Evolutionary conservation across 2,113 vertebrate genomes (phyloP), one percentile per base, ranked within the genome.

Genomic region (Silurus meridionalis): DNA sequence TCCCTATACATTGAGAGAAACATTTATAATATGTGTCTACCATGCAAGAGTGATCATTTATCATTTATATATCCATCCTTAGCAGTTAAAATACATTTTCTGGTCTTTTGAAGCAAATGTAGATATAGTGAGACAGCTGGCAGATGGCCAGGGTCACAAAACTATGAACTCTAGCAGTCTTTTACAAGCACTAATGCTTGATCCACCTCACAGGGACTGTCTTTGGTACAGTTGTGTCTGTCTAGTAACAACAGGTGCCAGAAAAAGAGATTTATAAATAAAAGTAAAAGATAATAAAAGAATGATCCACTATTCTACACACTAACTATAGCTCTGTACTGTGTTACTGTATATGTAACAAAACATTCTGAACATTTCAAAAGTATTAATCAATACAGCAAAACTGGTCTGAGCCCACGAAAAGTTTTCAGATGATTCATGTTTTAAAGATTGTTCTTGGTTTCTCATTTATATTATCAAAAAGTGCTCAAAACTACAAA

Each of bases 201-300:
- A 80, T 46, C 8, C 5, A 46, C 61, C 6, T 60, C 37, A 81
- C 60, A 8, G 9, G 63, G 58, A 11, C 28, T 46, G n/a, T 63
- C 19, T 81, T 50, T 48, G 37, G 19, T 64, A 48, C 48, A 9
- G 25, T 9, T 57, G n/a, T 19, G 46, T 10, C 25, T 55, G 14
- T 53, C 69, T 25, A 37, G 50, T 78, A 66, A 66, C n/a, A 48
- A 74, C 57, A 74, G 46, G 71, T 75, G 83, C n/a, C 69, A 63
- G 19, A 84, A 19, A 72, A 9, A 74, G 6, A 15, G 57, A 52
- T 46, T 21, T 53, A 9, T 8, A 37, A 77, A 53, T n/a, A 81
- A 5, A 64, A 55, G 58, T 14, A 15, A 37, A 61, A 63, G 25
- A 23, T 78, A 37, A 37, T 37, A 37, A 37, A 37, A 37, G 37